phyloP scores from a whole-genome alignment of 2,113 vertebrate genomes.

The Alligator sinensis region DNA sequence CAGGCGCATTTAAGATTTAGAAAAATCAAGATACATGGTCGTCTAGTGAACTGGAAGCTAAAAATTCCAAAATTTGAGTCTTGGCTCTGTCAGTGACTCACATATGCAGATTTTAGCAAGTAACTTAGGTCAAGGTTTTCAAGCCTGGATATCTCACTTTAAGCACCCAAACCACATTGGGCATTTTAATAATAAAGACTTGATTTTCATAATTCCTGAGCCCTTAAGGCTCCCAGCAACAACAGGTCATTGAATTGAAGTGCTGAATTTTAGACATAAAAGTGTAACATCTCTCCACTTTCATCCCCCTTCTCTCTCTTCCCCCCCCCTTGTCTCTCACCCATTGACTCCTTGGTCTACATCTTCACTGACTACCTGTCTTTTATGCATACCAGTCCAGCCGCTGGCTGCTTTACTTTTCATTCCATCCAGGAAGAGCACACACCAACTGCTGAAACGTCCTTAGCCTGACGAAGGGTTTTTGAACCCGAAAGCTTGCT shows the following conservation, averaged over 20 bases:
- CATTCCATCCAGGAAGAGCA: too few species aligned
- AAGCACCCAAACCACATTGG: background rate
- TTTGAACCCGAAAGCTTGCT: too few species aligned
- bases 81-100: background rate
- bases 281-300: background rate
- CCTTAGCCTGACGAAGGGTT: too few species aligned
- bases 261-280: background rate
- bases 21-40: background rate
- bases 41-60: background rate
- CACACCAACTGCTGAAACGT: too few species aligned
- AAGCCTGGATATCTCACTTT: background rate
- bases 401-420: too few species aligned
- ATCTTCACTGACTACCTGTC: too few species aligned
- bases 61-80: background rate
- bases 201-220: background rate
- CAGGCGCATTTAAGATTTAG: background rate
- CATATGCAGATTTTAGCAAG: background rate
- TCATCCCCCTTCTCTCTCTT: too few species aligned
- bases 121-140: constrained; percentile 5
- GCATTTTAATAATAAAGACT: background rate
- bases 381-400: too few species aligned
- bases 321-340: too few species aligned
- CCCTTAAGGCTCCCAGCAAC: background rate
- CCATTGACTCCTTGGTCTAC: too few species aligned
- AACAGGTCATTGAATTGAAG: background rate